Evolutionary conservation across 2,888 invertebrate genomes (phyloP), one percentile per base, ranked within the genome.

Genomic region (Drosophila formosana): DNA sequence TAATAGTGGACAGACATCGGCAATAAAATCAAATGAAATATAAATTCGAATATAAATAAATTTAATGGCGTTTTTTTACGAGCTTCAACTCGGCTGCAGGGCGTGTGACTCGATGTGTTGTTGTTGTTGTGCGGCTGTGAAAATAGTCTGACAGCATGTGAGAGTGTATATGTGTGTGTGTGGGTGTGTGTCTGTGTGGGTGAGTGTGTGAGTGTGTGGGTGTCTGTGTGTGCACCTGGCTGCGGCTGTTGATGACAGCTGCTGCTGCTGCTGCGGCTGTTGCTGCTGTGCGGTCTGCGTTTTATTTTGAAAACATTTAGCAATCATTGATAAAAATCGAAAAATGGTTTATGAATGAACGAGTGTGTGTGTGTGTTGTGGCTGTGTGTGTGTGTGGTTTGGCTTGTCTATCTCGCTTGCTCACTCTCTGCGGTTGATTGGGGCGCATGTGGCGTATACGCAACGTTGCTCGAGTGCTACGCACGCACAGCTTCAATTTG

Each of bases 321-420:
- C 89, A 86, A 86, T 88, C 86, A 86, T 86, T 86, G 89, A 86
- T 85, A 89, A 86, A 86, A 85, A 83, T 89, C 89, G 74, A 76
- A 73, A 75, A 78, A 79, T 85, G 57, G 72, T 85, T 86, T 89
- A 89, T 86, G 86, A 86, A 86, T 86, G 85, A 82, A 78, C n/a
- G 57, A 28, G 43, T 46, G 57, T 58, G 32, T 32, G 18, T 63
- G 56, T 63, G 18, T 45, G 43, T 32, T 55, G 64, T 66, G 47
- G 41, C 9, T 61, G 41, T 39, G n/a, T 9, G 23, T 37, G 18
- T 50, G 64, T 66, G 43, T 65, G 28, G 55, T 49, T 37, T 49
- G 63, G n/a, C 43, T 9, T 34, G 49, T 56, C 28, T 61, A 41
- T 49, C 39, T 55, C 46, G 23, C 32, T 32, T 6, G 32, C 39